Conservation (phyloP, 1,140 invertebrate genomes). For the Drosophila pallidifrons region DNA sequence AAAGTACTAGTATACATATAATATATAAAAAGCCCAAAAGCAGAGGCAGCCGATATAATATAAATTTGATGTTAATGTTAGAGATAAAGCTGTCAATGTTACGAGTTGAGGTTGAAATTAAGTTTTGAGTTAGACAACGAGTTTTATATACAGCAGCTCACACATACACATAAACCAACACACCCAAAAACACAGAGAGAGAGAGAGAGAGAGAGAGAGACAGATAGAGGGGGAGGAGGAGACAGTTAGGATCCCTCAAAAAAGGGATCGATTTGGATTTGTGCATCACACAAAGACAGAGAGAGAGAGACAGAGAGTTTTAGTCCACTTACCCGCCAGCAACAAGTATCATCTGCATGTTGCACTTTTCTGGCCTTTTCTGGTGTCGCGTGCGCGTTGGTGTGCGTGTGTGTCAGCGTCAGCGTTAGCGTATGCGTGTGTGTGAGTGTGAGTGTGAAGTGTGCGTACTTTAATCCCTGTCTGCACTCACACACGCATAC, state of each 20-base stretch:
- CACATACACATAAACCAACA: conserved; percentile 16
- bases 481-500: conserved; percentile 49
- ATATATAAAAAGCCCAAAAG: conserved; percentile 10
- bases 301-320: too few relatives aligned
- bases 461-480: conserved; percentile 32
- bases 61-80: conserved; percentile 7
- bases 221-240: background rate
- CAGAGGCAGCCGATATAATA: background rate
- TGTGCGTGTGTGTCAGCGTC: conserved; percentile 12
- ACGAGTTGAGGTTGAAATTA: background rate
- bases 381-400: background rate
- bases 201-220: background rate
- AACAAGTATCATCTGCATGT: conserved; percentile 85
- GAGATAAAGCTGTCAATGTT: background rate
- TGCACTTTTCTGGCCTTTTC: conserved; percentile 30
- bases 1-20: too few relatives aligned
- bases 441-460: conserved; percentile 15
- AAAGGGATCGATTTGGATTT: background rate
- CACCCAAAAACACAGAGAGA: conserved; percentile 6
- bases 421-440: conserved; percentile 5
- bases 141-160: conserved; percentile 5
- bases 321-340: conserved; percentile 83
- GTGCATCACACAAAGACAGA: background rate
- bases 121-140: conserved; percentile 14
- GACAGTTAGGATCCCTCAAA: background rate